Evolutionary conservation across 1,140 invertebrate genomes (phyloP), one percentile per base, ranked within the genome.

Genomic region (Megathymus violae): DNA sequence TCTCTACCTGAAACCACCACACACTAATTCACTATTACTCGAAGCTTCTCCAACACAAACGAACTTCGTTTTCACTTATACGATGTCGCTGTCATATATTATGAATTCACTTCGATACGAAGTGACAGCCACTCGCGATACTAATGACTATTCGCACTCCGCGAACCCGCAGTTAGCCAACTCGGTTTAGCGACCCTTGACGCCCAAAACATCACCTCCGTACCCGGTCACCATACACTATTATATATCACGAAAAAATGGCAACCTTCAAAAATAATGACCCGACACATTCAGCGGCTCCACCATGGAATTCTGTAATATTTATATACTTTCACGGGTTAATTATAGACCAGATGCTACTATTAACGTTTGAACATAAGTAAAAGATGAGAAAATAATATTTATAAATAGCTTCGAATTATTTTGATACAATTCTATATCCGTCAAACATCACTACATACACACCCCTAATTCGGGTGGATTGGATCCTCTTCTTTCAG

Each of bases 391-490:
- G 85, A 91, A 90, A 91, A 91, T 91, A 91, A 89, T 91, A 91
- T 91, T 91, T 91, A 91, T 91, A 91, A 91, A 91, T 91, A 91
- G 88, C 85, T 89, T 87, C 67, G 75, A 82, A 91, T 88, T 91
- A 91, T 91, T 90, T 91, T 91, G 85, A 89, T 89, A 88, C 88
- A 88, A 90, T 85, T 89, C 85, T 91, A 88, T 82, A 88, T 87
- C 75, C 78, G 85, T 84, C 81, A 62, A 73, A 74, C 84, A 82
- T 80, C 85, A 88, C 81, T 87, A 75, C 78, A 90, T 89, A 91
- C 89, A 90, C 89, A 91, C 89, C 88, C 88, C 80, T 84, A 78
- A 80, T 72, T 88, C 76, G 85, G 86, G 89, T 88, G 85, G 80
- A 80, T 73, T 73, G 63, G 72, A 89, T 88, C 85, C 88, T 88